These are phyloP conservation scores for Channa argus DNA, from an alignment of 2,113 vertebrate genomes.

Conservation along the genomic window DNA sequence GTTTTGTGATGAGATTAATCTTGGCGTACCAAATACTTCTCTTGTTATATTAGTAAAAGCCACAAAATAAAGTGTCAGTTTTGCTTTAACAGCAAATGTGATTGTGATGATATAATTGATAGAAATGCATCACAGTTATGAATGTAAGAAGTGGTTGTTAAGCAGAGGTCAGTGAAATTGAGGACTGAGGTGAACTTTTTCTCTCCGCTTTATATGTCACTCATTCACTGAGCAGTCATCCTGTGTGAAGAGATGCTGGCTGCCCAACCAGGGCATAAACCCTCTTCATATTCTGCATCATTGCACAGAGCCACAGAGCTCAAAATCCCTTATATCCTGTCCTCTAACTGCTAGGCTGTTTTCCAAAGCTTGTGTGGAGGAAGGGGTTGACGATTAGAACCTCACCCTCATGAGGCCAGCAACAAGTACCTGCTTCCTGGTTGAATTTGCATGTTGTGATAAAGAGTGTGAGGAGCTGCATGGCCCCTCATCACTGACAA, in stretches of 20 bases:
- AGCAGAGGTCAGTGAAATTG: conserved; percentile 9
- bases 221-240: conserved; percentile 14
- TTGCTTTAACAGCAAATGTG: not conserved
- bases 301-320: conserved; percentile 25
- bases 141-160: conserved; percentile 21
- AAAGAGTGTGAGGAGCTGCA: conserved; percentile 23
- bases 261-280: conserved; percentile 26
- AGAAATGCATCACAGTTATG: conserved; percentile 17
- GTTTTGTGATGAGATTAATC: not conserved
- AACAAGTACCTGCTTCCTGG: conserved; percentile 56
- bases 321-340: conserved; percentile 38
- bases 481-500: conserved; percentile 7
- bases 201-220: conserved; percentile 16
- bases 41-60: not conserved
- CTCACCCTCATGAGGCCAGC: conserved; percentile 5
- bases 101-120: not conserved
- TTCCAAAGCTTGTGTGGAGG: not conserved
- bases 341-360: conserved; percentile 10
- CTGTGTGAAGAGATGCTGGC: conserved; percentile 23
- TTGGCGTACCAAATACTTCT: not conserved
- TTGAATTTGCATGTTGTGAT: conserved; percentile 58
- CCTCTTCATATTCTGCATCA: conserved; percentile 40
- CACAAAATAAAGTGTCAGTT: not conserved
- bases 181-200: conserved; percentile 37
- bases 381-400: conserved; percentile 24